Base-by-base conservation (phyloP, 2,888 invertebrate species). In the Drosophila neotestacea region DNA sequence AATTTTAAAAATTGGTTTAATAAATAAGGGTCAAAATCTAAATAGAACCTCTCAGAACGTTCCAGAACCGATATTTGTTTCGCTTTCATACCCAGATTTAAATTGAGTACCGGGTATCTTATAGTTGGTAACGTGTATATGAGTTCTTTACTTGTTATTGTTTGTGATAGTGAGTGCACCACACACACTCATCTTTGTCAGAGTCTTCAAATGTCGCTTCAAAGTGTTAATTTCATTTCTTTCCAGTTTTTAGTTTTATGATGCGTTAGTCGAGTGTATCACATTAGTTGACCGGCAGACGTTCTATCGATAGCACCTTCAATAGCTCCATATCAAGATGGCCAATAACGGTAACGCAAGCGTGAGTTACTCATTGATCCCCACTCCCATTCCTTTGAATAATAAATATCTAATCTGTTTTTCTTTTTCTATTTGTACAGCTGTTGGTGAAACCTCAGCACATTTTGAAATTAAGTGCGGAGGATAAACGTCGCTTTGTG, bases 401-500 rank as follows among this genome's bases (percentile, higher is more conserved):
- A 13, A 1, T 10, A 30, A 9, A 5, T 9, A 32, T 32, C 32
- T 32, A 32, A 32, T 32, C 32, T 7, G 6, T 32, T 6, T 32
- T 7, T 32, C 0, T 32, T 2, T 32, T 7, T 32, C 32, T 32
- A 6, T 32, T 32, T 32, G 2, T 10, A 2, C 11, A 77, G 63
- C 41, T 22, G 11, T 30, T 66, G 48, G 28, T 44, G n/a, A 58
- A 54, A 11, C 80, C 79, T 0, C 63, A 70, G 44, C 84, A 92
- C 39, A 90, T 92, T 48, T 66, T 92, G 6, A 64, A 83, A 3
- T 58, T 93, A 38, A 80, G 56, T 16, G 51, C 61, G 3, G 90
- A 91, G 7, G 91, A 93, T 76, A 87, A 92, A 52, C 72, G 71
- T 6, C 64, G 77, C 50, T 93, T 93, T 71, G 34, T 94, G 1